Evolutionary conservation across 2,888 invertebrate genomes (phyloP).

Genomic region (Caradrina kadenii): DNA sequence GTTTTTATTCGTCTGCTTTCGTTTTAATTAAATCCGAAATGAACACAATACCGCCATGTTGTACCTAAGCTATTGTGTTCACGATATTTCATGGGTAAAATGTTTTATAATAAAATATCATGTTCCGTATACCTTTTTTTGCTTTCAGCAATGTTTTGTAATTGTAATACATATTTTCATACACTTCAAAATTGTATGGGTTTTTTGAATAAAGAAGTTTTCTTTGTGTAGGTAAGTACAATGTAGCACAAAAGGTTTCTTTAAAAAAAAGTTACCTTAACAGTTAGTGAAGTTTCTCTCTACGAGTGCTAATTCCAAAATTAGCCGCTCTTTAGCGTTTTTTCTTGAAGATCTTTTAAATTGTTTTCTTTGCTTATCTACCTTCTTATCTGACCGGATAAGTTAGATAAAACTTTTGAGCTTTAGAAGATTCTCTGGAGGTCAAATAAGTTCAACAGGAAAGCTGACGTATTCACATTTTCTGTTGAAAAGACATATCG

Average conservation of each 20-base stretch:
- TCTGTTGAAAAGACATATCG: not conserved
- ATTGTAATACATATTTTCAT: not conserved
- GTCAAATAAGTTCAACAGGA: not conserved
- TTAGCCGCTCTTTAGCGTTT: conserved; percentile 4
- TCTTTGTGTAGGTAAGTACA: not conserved
- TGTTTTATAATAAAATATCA: not conserved
- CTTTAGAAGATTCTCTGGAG: not conserved
- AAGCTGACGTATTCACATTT: not conserved
- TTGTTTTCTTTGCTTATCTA: not conserved
- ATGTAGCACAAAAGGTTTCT: not conserved
- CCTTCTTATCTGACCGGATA: not conserved
- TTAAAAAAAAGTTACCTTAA: not conserved
- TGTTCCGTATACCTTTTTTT: not conserved
- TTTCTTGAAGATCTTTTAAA: not conserved
- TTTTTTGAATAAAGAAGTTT: not conserved
- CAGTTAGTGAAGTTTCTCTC: not conserved
- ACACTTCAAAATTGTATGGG: not conserved
- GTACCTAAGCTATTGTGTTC: not conserved
- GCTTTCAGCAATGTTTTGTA: not conserved
- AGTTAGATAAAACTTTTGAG: not conserved
- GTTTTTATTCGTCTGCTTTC: not conserved
- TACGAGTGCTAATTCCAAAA: not conserved
- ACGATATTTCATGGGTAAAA: not conserved
- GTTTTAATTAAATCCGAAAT: conserved; percentile 19
- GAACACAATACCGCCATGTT: conserved; percentile 2